Evolutionary conservation across 2,113 vertebrate genomes (phyloP).

Genomic region (Orycteropus afer): DNA sequence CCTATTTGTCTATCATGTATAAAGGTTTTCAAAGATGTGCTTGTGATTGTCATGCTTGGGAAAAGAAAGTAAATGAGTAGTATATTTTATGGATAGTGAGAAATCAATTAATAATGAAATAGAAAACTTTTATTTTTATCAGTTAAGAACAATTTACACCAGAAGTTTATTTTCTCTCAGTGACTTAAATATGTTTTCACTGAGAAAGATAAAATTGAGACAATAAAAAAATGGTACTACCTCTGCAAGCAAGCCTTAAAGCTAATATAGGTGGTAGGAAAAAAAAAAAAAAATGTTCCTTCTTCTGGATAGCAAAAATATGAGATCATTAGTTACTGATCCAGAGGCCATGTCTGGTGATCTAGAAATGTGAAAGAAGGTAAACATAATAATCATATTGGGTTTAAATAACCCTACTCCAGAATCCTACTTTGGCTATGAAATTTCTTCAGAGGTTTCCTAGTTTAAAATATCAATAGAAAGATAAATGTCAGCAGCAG

Average conservation of each 20-base stretch:
- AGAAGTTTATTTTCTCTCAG: background rate
- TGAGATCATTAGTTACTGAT: background rate
- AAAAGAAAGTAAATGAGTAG: background rate
- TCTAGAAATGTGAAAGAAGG: background rate
- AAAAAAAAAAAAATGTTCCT: fast-evolving
- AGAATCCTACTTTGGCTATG: background rate
- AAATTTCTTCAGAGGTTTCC: background rate
- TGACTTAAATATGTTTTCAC: background rate
- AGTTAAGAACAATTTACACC: background rate
- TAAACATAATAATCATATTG: fast-evolving
- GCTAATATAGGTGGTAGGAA: background rate
- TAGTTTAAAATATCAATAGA: background rate
- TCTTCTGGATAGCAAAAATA: background rate
- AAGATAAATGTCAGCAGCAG: background rate
- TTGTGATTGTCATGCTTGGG: background rate
- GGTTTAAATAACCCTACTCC: fast-evolving
- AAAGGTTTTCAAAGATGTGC: background rate
- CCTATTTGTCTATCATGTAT: too few relatives aligned
- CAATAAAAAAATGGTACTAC: background rate
- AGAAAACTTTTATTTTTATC: background rate
- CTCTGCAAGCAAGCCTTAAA: background rate
- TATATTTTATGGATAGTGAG: background rate
- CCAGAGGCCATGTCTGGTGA: background rate
- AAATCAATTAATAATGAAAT: background rate
- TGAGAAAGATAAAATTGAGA: background rate